A percentile compares a stretch with the other conserved stretches of the same genome.
phyloP scores from a whole-genome alignment of 2,797 vertebrate species.

The Perdix hodgsoniae region DNA sequence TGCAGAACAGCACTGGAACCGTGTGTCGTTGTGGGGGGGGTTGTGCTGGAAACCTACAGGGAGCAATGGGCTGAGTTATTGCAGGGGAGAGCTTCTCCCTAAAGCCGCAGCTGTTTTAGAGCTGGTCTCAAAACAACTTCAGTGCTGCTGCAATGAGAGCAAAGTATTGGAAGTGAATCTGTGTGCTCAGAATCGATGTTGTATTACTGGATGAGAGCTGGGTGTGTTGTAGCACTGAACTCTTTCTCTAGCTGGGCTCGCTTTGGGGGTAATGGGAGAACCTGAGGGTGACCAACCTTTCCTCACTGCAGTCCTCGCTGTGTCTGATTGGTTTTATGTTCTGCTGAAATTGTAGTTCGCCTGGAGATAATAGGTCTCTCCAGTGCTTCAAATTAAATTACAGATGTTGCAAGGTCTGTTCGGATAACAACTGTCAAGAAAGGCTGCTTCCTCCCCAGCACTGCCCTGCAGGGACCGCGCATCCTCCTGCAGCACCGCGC shows the following conservation, averaged over 20 bases:
- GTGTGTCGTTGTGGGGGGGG: fast-evolving
- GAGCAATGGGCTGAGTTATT: background rate
- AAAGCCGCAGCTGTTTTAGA: background rate
- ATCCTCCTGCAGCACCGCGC: background rate
- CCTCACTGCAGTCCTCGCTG: conserved; percentile 1
- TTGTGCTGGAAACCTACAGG: background rate
- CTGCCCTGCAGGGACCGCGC: background rate
- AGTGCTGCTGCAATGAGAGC: background rate
- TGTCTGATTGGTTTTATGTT: conserved; percentile 53
- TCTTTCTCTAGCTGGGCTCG: conserved; percentile 15
- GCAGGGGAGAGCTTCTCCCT: background rate
- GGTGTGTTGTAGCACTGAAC: background rate
- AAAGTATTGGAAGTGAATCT: conserved; percentile 1
- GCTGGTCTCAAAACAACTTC: background rate
- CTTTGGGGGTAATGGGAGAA: background rate
- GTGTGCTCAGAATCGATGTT: conserved; percentile 24
- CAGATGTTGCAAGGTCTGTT: conserved; percentile 59
- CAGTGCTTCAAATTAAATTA: conserved; percentile 62
- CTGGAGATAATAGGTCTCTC: conserved; percentile 57
- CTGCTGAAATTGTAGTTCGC: background rate
- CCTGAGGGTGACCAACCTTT: conserved; percentile 5
- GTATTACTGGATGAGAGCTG: background rate
- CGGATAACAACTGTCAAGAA: background rate
- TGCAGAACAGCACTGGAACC: background rate
- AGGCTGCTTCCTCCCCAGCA: background rate